These are phyloP conservation scores for Antedon bifida DNA, from an alignment of 35 echinoderm and acorn worm species.

Conservation along the genomic window DNA sequence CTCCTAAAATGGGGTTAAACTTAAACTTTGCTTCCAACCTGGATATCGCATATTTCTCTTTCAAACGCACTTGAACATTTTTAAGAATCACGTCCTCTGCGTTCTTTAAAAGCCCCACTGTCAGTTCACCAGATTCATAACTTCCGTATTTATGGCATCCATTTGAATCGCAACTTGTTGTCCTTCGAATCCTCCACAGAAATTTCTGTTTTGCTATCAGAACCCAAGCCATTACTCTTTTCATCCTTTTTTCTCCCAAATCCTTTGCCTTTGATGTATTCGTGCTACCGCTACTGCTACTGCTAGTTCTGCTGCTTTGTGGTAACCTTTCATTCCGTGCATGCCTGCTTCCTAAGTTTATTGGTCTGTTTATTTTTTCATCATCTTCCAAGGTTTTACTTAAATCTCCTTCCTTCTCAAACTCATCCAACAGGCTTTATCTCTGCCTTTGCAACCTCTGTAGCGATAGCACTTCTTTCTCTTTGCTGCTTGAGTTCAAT, in stretches of 20 bases:
- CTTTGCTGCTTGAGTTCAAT: too few relatives aligned
- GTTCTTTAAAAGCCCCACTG: background rate
- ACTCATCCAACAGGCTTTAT: too few relatives aligned
- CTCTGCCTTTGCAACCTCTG: too few relatives aligned
- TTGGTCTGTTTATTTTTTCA: too few relatives aligned
- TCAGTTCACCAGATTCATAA: background rate
- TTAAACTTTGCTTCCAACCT: conserved; percentile 3
- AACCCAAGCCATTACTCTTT: background rate
- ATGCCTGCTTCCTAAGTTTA: too few relatives aligned
- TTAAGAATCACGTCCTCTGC: background rate
- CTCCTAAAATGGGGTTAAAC: background rate
- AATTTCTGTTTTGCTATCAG: background rate
- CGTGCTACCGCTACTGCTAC: too few relatives aligned
- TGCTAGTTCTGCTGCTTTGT: too few relatives aligned
- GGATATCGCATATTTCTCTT: background rate
- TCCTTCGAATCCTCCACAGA: background rate
- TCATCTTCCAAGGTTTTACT: too few relatives aligned
- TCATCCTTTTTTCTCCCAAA: background rate
- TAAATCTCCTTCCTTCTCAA: too few relatives aligned
- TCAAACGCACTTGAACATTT: background rate
- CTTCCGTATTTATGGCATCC: background rate
- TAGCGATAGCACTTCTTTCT: too few relatives aligned
- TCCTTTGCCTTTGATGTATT: too few relatives aligned
- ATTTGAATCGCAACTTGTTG: background rate
- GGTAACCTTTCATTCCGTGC: too few relatives aligned